Percentiles rank a stretch among this genome's conserved stretches.
phyloP scores from a whole-genome alignment of 2,888 invertebrate species.

The Spialia ferax region DNA sequence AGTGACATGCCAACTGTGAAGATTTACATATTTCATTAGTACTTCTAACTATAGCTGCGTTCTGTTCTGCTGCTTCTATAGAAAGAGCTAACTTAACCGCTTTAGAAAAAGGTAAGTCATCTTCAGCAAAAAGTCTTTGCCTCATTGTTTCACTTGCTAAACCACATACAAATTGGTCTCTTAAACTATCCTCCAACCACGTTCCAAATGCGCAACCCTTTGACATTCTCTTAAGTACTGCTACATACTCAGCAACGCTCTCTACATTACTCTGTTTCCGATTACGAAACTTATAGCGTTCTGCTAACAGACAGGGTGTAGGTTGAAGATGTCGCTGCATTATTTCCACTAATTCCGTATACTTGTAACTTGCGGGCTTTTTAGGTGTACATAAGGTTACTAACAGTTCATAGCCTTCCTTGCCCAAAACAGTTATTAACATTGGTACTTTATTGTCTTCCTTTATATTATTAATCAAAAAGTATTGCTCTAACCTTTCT shows the following conservation, averaged over 20 bases:
- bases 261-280: neutral
- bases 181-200: constrained; percentile 23
- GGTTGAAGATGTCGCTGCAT: constrained; percentile 14
- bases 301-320: constrained; percentile 41
- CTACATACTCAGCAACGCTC: neutral
- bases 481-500: constrained; percentile 2
- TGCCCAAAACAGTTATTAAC: neutral
- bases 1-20: too few relatives aligned
- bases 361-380: neutral
- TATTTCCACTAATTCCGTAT: neutral
- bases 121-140: constrained; percentile 15
- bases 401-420: neutral
- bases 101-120: constrained; percentile 3
- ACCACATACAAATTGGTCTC: constrained; percentile 31
- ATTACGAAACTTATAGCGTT: constrained; percentile 16
- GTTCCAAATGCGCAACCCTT: constrained; percentile 13
- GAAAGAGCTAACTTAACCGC: neutral
- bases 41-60: neutral
- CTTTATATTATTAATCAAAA: neutral
- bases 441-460: neutral
- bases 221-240: neutral
- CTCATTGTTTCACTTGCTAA: constrained; percentile 4
- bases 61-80: neutral
- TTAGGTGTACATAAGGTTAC: constrained; percentile 10
- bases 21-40: too few relatives aligned